phyloP scores from a whole-genome alignment of 2,888 invertebrate genomes.

The Pecten maximus region DNA sequence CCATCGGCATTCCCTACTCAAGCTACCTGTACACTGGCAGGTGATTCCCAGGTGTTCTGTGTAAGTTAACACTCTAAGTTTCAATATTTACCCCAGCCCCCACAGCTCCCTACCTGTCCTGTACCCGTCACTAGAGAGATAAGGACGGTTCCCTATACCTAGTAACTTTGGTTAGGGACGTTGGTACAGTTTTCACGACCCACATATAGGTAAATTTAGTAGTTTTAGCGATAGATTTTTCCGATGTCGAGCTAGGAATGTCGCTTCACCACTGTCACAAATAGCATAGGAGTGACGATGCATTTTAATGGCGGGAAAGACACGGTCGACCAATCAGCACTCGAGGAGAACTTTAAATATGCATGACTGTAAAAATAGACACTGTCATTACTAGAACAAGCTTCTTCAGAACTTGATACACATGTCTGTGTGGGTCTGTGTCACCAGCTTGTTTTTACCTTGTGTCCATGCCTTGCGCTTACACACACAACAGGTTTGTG shows the following conservation, averaged over 20 bases:
- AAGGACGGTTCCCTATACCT: background rate
- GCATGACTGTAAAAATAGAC: constrained; percentile 58
- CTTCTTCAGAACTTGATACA: constrained; percentile 50
- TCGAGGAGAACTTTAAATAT: constrained; percentile 57
- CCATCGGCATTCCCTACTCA: constrained; percentile 18
- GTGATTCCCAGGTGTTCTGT: constrained; percentile 29
- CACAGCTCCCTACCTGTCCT: background rate
- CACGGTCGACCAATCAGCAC: constrained; percentile 58
- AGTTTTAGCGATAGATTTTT: constrained; percentile 10
- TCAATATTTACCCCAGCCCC: background rate
- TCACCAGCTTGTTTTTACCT: constrained; percentile 40
- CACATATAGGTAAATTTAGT: background rate
- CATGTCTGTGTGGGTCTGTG: constrained; percentile 40
- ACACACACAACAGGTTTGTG: background rate
- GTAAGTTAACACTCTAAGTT: constrained; percentile 17
- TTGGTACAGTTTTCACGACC: background rate
- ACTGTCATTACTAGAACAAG: constrained; percentile 54
- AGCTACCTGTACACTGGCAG: constrained; percentile 12
- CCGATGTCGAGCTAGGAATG: constrained; percentile 47
- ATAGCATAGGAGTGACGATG: constrained; percentile 53
- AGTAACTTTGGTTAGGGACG: background rate
- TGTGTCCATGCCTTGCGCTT: constrained; percentile 24
- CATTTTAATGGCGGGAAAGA: constrained; percentile 59
- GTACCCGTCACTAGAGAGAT: background rate
- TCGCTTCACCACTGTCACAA: constrained; percentile 45